These are phyloP conservation scores for Dinothrombium tinctorium DNA, from an alignment of 1,140 invertebrate species.

Conservation along the genomic window DNA sequence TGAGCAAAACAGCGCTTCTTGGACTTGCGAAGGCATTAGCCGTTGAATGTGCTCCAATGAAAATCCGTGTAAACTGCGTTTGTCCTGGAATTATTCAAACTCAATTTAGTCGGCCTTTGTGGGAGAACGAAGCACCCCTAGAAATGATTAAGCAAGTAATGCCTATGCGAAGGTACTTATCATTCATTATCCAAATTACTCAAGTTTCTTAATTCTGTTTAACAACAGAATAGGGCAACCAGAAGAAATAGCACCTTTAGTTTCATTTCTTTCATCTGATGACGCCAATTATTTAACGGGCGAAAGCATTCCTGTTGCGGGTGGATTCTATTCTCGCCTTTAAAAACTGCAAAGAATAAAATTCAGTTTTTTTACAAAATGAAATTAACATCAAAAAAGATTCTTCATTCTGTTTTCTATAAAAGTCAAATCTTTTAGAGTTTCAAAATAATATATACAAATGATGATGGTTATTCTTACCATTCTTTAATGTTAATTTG, in stretches of 20 bases:
- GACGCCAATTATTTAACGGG: constrained; percentile 84
- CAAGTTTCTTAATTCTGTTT: neutral
- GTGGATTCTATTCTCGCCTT: constrained; percentile 29
- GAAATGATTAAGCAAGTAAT: constrained; percentile 14
- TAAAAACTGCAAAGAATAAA: too few relatives aligned
- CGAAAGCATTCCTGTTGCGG: constrained; percentile 57
- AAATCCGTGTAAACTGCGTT: constrained; percentile 47
- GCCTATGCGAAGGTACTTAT: constrained; percentile 15
- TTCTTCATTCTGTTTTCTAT: too few relatives aligned
- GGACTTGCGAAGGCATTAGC: constrained; percentile 35
- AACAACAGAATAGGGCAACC: constrained; percentile 31
- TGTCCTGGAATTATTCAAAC: constrained; percentile 48
- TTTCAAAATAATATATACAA: too few relatives aligned
- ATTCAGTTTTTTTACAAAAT: too few relatives aligned
- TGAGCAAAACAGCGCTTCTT: constrained; percentile 79
- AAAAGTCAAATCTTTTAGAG: too few relatives aligned
- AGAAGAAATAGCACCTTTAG: constrained; percentile 51
- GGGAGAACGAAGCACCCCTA: constrained; percentile 13
- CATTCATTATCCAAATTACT: too few relatives aligned
- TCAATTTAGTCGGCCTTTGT: constrained; percentile 43
- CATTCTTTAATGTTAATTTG: too few relatives aligned
- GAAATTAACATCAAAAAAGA: too few relatives aligned
- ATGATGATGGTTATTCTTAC: too few relatives aligned
- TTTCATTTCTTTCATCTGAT: constrained; percentile 67
- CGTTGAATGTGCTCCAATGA: constrained; percentile 19